Evolutionary conservation across 2,888 invertebrate genomes (phyloP), one percentile per base, ranked within the genome.

Genomic region (Aleiodes alternator): DNA sequence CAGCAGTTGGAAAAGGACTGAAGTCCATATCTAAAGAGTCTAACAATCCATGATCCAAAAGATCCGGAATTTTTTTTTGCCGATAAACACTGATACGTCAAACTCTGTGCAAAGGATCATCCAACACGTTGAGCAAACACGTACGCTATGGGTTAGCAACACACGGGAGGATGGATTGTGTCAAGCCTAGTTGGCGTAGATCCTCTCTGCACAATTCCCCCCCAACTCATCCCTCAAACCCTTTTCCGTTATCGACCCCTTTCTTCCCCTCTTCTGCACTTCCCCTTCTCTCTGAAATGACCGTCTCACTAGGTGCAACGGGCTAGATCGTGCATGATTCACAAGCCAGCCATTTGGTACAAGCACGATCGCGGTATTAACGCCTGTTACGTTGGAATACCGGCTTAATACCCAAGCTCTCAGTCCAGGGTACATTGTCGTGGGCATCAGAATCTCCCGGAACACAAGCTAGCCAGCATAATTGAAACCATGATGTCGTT

Each of bases 321-420:
- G 48, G 70, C 7, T 64, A 57, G 56, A 77, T 76, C 73, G 73
- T 76, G 69, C 71, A 73, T 77, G 74, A 77, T 73, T 74, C 74
- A 74, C 74, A 74, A 69, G 72, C 72, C 55, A 57, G 72, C 74
- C 68, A 78, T 78, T 76, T 55, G 76, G 73, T 78, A 78, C 77
- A 77, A 76, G 78, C 76, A 70, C 77, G 76, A 76, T 78, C 73
- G 77, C 55, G 79, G 81, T 75, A 80, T 81, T 81, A 81, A 78
- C 78, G 78, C 80, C 78, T 81, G 81, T 81, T 78, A 79, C 79
- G 57, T 66, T 73, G 73, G 70, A 69, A 81, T 59, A 64, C 43
- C 43, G 34, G 64, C 64, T 64, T 64, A 64, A 64, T 64, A 48
- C 64, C 56, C 68, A 11, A 38, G 11, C 43, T 43, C 31, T 43